Base-by-base conservation (phyloP, 1,140 invertebrate genomes). In the Anoplolepis gracilipes region DNA sequence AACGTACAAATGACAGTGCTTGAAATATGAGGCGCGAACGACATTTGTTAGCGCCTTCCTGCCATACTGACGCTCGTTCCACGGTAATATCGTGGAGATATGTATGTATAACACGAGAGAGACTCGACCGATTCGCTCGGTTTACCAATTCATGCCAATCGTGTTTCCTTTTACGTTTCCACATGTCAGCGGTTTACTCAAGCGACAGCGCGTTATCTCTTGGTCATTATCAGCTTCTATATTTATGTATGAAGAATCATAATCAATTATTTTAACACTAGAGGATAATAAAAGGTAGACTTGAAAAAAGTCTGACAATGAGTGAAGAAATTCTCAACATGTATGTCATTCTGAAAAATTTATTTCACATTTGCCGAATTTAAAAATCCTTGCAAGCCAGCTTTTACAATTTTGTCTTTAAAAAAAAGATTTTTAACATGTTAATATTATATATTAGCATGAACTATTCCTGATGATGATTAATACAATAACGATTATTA, bases 1-100 rank as follows among this genome's bases (percentile, higher is more conserved):
- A 86, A 46, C 57, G 57, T 55, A 64, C 61, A 67, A 62, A 75
- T 75, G 81, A 84, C 77, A 84, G 84, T 61, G 65, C 69, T 75
- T 69, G 84, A 87, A 85, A 79, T 85, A 87, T 61, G 86, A 87
- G 84, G 84, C 67, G 86, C 86, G 84, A 87, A 85, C 84, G 75
- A 85, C 76, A 61, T 87, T 87, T 81, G 76, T 87, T 87, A 86
- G 59, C 86, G 76, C 75, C 84, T 85, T 75, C 49, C 36, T 61
- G 70, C 59, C 82, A 62, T 46, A 69, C 28, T 70, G 53, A 69
- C 62, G 85, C 78, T 73, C 78, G 78, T 84, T 49, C 19, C n/a
- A 33, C 67, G 28, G 33, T 53, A 78, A 86, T 86, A 84, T 86
- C 77, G 79, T 33, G 65, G 55, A 86, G 79, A 86, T 86, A 84